phyloP scores from a whole-genome alignment of 2,888 invertebrate species.

The Artemia sp. region DNA sequence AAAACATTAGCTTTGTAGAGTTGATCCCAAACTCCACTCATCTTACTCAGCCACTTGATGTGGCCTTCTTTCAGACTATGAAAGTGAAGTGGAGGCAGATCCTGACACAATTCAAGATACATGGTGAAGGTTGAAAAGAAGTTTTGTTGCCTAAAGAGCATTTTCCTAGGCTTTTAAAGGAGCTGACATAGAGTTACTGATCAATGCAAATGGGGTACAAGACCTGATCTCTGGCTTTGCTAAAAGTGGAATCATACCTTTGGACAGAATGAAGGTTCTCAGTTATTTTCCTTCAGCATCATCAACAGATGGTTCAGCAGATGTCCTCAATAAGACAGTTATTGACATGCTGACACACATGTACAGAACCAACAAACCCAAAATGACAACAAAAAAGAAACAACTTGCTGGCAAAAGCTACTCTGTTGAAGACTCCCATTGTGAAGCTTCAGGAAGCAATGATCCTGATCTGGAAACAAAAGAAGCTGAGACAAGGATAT shows the following conservation, averaged over 20 bases:
- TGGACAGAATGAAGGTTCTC: background rate
- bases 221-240: slow-evolving; percentile 7
- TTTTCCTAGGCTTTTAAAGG: background rate
- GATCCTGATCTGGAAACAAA: too few species aligned
- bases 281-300: background rate
- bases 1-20: slow-evolving; percentile 3
- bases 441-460: too few species aligned
- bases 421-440: too few species aligned
- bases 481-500: too few species aligned
- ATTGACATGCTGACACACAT: too few species aligned
- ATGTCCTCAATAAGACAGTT: too few species aligned
- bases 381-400: too few species aligned
- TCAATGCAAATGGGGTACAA: background rate
- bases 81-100: background rate
- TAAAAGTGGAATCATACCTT: slow-evolving; percentile 7
- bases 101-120: background rate
- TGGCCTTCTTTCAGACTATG: background rate
- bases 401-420: too few species aligned
- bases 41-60: background rate
- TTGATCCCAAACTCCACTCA: slow-evolving; percentile 7
- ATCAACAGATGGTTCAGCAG: background rate
- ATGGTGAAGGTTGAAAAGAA: background rate
- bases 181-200: background rate
- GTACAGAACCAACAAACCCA: too few species aligned
- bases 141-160: slow-evolving; percentile 6